Conservation (phyloP, 2,797 vertebrate species). For the Dendrocincla fuliginosa region DNA sequence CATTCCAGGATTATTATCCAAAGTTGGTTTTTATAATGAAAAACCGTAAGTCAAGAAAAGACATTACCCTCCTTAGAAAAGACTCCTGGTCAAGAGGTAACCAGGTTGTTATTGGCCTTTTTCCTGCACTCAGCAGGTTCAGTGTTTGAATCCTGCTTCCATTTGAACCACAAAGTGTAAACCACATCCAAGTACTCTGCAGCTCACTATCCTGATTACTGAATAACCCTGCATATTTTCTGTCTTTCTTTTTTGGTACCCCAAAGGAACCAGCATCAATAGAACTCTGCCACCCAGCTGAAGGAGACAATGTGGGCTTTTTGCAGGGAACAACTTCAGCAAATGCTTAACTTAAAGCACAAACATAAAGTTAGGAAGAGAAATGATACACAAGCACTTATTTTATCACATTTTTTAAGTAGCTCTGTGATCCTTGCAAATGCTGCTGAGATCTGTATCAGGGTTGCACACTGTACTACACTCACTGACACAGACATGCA, state of each 20-base stretch:
- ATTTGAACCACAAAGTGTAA: not conserved
- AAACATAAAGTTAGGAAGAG: not conserved
- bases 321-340: not conserved
- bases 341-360: not conserved
- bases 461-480: not conserved
- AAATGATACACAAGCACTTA: not conserved
- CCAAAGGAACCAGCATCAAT: not conserved
- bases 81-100: not conserved
- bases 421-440: not conserved
- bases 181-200: not conserved
- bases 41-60: not conserved
- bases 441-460: rapidly evolving
- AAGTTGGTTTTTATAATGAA: not conserved
- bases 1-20: not conserved
- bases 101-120: not conserved
- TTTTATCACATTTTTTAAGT: not conserved
- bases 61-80: not conserved
- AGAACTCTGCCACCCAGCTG: not conserved
- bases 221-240: not conserved
- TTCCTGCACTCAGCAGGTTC: not conserved
- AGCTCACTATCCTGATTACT: not conserved
- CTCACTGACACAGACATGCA: not conserved
- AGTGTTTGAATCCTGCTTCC: not conserved
- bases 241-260: not conserved
- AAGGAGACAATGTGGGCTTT: not conserved